Evolutionary conservation across 2,888 invertebrate genomes (phyloP), one percentile per base, ranked within the genome.

Genomic region (Patella ulyssiponensis): DNA sequence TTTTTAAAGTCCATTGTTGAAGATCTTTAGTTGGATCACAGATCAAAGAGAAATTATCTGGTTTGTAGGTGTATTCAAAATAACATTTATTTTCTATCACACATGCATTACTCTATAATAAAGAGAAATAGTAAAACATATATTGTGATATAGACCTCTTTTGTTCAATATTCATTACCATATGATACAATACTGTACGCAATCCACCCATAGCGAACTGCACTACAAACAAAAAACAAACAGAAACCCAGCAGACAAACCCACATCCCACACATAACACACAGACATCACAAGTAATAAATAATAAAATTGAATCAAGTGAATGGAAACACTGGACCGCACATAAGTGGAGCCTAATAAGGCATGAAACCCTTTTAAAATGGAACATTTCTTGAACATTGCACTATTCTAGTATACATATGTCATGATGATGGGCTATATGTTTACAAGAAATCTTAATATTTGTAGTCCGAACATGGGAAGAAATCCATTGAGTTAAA

Each of bases 61-160:
- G 83, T 74, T 86, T 87, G 54, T 76, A 74, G 23, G 79, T 79
- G 53, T 79, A 75, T 51, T 82, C 75, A 23, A 74, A 71, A 75
- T 81, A 86, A 74, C 87, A 87, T 20, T 72, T 70, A 0, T 79
- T 81, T 20, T 81, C 80, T 58, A 87, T 87, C 51, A 80, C 77
- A 77, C 87, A 87, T 0, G 80, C 82, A 51, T 80, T 73, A 53
- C 54, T 71, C 86, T 86, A 56, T 9, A 78, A 81, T 58, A 33
- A 69, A 56, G 20, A 74, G 15, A n/a, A 33, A 44, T 51, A 0
- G 33, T 73, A 51, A 51, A 27, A 15, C 17, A 73, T 17, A 73
- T 15, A 15, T 14, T 64, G 20, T 23, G 15, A 23, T 27, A 15
- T 71, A 44, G 44, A 1, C 44, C 44, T 44, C 9, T 44, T 44